Evolutionary conservation across 2,113 vertebrate genomes (phyloP).

Genomic region (Oreotrochilus melanogaster): DNA sequence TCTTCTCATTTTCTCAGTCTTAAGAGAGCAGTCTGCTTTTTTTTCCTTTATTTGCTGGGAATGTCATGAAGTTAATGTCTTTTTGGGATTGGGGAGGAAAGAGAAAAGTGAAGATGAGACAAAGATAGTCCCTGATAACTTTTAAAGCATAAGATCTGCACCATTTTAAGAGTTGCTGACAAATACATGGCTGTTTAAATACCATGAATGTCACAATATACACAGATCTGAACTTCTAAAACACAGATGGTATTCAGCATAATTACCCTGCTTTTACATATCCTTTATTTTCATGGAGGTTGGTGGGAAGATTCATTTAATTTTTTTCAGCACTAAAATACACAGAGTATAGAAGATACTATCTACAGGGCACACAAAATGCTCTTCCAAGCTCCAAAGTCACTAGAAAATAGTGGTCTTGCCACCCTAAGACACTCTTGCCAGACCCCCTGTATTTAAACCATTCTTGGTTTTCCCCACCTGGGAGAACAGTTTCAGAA

Average conservation of each 20-base stretch:
- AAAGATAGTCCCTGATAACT: neutral
- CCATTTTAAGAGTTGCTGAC: neutral
- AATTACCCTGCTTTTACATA: neutral
- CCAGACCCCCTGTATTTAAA: neutral
- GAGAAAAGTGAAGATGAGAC: neutral
- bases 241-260: neutral
- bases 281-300: neutral
- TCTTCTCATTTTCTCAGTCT: neutral
- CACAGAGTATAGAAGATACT: accelerated
- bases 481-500: accelerated
- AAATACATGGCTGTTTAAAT: neutral
- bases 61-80: neutral
- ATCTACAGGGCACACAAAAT: neutral
- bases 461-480: neutral
- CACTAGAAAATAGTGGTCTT: too few relatives aligned
- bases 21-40: neutral
- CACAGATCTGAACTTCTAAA: neutral
- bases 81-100: neutral
- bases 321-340: neutral
- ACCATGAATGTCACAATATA: neutral
- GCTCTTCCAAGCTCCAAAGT: neutral
- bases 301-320: neutral
- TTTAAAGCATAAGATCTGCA: neutral
- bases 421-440: neutral
- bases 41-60: neutral